Evolutionary conservation across 2,113 vertebrate species (phyloP), one percentile per base, ranked within the genome.

Genomic region (Eubucco bourcierii): DNA sequence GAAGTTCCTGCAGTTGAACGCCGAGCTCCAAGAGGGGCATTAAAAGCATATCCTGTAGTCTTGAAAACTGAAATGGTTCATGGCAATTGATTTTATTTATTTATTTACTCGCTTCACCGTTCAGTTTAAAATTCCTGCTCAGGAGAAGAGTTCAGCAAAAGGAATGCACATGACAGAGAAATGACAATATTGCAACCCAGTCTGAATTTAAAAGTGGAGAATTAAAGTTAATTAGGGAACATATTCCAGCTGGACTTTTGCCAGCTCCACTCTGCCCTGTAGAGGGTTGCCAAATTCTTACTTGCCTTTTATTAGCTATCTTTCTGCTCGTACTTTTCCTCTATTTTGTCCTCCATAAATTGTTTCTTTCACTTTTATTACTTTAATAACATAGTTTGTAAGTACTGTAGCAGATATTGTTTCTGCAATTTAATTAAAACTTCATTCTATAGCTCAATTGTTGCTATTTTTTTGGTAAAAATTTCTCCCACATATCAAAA

Each of bases 1-100:
- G 96, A 98, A 97, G 90, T 95, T 96, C 90, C 90, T 67, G 39
- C 95, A 80, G 94, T 12, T 25, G 79, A 95, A 94, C 41, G 52
- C 52, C 8, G 33, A 25, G 47, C 92, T 93, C 83, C 4, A 19
- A 96, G 83, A 96, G 25, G 19, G 60, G 80, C 80, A 84, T 94
- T 96, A 80, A 97, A 96, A 96, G 46, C 78, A 23, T 66, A 71
- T 80, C 61, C 71, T 64, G 52, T 59, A 95, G 80, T 64, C 88
- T 34, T 9, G 64, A 81, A 53, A 77, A 44, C 74, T 15, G 28
- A 52, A 80, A 89, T 37, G 89, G 58, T 80, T 87, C 14, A 4
- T 60, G 89, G 84, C 90, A 47, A 65, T 33, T 84, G 17, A 60
- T 27, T 76, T 79, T 90, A 90, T 95, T 91, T 81, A 86, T 95